Percentiles rank a stretch among this genome's conserved stretches.
phyloP scores from a whole-genome alignment of 2,113 vertebrate genomes.

The Anser cygnoides region DNA sequence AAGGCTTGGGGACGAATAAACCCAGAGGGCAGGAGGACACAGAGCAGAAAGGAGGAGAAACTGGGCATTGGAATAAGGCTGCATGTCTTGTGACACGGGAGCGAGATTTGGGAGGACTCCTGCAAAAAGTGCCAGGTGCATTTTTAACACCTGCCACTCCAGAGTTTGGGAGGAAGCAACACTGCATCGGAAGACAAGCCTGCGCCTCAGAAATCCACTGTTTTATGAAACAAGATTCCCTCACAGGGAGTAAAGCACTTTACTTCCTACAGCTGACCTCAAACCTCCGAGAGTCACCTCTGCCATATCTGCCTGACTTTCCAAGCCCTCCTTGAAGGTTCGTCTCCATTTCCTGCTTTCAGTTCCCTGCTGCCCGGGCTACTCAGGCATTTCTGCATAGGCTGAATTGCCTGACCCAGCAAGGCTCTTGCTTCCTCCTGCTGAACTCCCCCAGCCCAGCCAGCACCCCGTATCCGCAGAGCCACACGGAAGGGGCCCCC shows the following conservation, averaged over 20 bases:
- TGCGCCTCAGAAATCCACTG: fast-evolving
- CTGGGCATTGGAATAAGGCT: background rate
- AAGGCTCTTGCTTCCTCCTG: background rate
- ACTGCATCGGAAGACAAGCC: background rate
- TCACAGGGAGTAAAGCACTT: background rate
- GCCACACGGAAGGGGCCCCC: background rate
- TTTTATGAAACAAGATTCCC: background rate
- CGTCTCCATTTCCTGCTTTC: background rate
- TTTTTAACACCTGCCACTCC: background rate
- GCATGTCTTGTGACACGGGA: background rate
- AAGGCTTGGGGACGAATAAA: background rate
- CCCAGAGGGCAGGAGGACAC: background rate
- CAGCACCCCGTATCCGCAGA: background rate
- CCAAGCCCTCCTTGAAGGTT: background rate
- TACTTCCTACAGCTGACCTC: background rate
- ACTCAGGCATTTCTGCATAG: background rate
- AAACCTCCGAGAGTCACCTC: background rate
- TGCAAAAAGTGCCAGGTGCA: background rate
- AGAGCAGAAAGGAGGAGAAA: slow-evolving; percentile 1
- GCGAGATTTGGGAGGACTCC: background rate
- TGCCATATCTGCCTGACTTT: background rate
- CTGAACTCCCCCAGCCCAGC: background rate
- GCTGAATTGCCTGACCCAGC: background rate
- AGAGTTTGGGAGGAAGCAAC: background rate
- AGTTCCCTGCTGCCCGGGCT: background rate